These are phyloP conservation scores for Diploscapter pachys DNA, from an alignment of 1,140 invertebrate species.

Conservation along the genomic window DNA sequence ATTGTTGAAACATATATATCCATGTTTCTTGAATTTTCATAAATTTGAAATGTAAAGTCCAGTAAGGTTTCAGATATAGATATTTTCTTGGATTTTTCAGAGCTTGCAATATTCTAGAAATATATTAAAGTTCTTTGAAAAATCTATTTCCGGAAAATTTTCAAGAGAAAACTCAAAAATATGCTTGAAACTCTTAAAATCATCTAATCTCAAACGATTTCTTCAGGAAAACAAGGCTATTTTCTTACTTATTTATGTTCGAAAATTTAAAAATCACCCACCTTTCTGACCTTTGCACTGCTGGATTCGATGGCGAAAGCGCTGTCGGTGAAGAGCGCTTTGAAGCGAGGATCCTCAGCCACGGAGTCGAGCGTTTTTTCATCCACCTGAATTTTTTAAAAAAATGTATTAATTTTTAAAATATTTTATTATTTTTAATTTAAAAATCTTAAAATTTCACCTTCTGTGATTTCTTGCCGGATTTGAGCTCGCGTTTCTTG, in stretches of 20 bases:
- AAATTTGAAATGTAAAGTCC: not conserved
- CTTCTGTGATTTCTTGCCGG: conserved; percentile 1
- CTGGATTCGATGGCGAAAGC: conserved; percentile 51
- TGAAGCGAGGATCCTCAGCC: conserved; percentile 71
- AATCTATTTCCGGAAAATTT: not conserved
- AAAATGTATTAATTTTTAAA: not conserved
- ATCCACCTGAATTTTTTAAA: not conserved
- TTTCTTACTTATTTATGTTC: not conserved
- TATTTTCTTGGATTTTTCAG: not conserved
- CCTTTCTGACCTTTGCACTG: conserved; percentile 19
- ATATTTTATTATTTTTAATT: not conserved
- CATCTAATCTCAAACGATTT: not conserved
- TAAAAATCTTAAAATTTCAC: not conserved
- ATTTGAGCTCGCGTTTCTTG: not conserved
- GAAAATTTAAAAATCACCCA: not conserved
- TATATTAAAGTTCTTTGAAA: not conserved
- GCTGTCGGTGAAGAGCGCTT: conserved; percentile 50
- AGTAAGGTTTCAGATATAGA: not conserved
- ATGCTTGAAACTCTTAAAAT: not conserved
- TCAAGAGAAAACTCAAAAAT: not conserved
- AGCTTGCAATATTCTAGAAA: not conserved
- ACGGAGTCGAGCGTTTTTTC: conserved; percentile 66
- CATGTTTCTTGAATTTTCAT: not conserved
- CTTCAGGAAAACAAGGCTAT: not conserved
- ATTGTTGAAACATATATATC: not conserved